Percentiles rank a stretch among this genome's conserved stretches.
These are phyloP conservation scores for Lithobates pipiens DNA, from an alignment of 2,797 vertebrate genomes.

Conservation along the genomic window DNA sequence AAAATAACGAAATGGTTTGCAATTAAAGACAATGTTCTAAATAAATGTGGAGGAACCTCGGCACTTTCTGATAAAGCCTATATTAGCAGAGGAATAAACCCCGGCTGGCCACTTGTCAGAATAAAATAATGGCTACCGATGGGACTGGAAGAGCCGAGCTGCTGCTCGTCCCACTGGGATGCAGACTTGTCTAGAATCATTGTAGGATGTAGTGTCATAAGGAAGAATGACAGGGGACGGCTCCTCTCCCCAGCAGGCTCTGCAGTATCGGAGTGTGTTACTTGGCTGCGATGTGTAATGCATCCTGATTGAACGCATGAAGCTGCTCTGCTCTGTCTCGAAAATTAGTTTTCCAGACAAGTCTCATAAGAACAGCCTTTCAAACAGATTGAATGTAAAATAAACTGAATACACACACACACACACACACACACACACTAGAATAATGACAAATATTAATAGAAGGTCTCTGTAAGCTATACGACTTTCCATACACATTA, in stretches of 20 bases:
- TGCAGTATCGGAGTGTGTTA: background rate
- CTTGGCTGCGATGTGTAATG: constrained; percentile 14
- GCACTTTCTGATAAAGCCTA: background rate
- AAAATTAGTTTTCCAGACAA: no score
- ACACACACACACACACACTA: no score
- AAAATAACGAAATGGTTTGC: no score
- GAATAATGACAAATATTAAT: no score
- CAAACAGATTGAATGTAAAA: no score
- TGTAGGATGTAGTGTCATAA: constrained; percentile 1
- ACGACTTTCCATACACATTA: no score
- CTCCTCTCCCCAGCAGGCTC: constrained; percentile 9
- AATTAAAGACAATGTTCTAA: no score
- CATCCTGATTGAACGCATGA: background rate
- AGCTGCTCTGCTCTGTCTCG: background rate
- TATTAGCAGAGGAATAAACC: background rate
- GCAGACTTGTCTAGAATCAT: constrained; percentile 15
- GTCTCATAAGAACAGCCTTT: no score
- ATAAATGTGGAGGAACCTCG: no score
- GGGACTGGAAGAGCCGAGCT: background rate
- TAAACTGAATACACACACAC: no score
- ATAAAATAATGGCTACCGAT: constrained; percentile 5
- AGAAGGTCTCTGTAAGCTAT: no score
- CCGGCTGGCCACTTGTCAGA: constrained; percentile 8
- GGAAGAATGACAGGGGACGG: constrained; percentile 16
- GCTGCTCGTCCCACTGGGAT: background rate